Base-by-base conservation (phyloP, 2,888 invertebrate genomes). In the Nymphalis urticae region DNA sequence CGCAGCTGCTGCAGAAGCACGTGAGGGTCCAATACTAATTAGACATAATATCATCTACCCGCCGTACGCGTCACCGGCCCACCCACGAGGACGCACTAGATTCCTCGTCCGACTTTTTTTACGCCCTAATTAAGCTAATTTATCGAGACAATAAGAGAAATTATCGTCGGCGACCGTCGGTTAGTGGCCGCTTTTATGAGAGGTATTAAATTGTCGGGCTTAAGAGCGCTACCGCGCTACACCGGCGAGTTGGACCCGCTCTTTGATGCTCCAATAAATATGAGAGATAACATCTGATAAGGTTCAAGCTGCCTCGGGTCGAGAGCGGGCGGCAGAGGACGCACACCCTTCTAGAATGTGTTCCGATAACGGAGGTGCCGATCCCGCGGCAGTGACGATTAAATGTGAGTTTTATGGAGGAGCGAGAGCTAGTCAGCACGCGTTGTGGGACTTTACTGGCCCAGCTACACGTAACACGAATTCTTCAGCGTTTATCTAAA, bases 121-220 rank as follows among this genome's bases (percentile, higher is more conserved):
- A 89, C 89, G 87, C 91, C 89, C 90, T 90, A 91, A 92, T 92
- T 92, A 92, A 90, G 86, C 87, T 92, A 91, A 91, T 92, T 92
- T 92, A 92, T 91, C 86, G 91, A 85, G 87, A 90, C 90, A 90
- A 89, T 89, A 87, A 87, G 85, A 85, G 85, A 86, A 90, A 87
- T 89, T 87, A 91, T 90, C 85, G 88, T 81, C 79, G 79, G 76
- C 76, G 54, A 54, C n/a, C 76, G 77, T 70, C 84, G 82, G 85
- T 82, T 77, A 81, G 79, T 80, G 87, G 73, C 84, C 87, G 85
- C 86, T 90, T 90, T 56, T 90, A 91, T 83, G 89, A 89, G 87
- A 82, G 85, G 82, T 86, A 89, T 85, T 89, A 89, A 90, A 90
- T 82, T 82, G 86, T 85, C 79, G 79, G 81, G 75, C 85, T 86